Conservation (phyloP, 2,888 invertebrate genomes). For the Chrysolina oricalcia region DNA sequence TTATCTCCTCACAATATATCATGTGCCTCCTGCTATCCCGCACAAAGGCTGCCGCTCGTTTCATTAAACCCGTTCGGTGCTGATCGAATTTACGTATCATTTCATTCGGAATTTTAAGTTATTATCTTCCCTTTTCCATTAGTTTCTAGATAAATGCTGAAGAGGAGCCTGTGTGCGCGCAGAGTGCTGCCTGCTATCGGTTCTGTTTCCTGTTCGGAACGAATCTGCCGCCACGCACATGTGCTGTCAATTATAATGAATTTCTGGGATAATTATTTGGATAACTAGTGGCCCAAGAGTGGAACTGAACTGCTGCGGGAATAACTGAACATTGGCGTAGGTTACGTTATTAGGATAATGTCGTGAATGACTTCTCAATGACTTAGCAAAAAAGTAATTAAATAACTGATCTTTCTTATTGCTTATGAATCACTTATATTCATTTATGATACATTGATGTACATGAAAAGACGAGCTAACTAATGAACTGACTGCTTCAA, state of each 20-base stretch:
- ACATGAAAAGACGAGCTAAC: too few species aligned
- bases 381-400: too few species aligned
- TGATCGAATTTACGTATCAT: constrained; percentile 49
- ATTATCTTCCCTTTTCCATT: constrained; percentile 40
- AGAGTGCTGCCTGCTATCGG: constrained; percentile 3
- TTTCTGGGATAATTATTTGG: constrained; percentile 41
- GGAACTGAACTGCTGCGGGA: constrained; percentile 30
- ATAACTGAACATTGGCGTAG: neutral
- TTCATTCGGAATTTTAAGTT: constrained; percentile 46
- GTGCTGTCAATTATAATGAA: constrained; percentile 27
- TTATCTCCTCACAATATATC: constrained; percentile 47
- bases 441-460: too few species aligned
- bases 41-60: constrained; percentile 35
- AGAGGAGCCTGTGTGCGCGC: constrained; percentile 10
- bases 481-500: too few species aligned
- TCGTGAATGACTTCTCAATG: too few species aligned
- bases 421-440: too few species aligned
- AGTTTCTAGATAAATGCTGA: constrained; percentile 19
- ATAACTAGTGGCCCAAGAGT: constrained; percentile 36
- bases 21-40: constrained; percentile 34
- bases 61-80: constrained; percentile 46
- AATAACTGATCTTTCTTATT: too few species aligned
- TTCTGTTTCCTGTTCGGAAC: constrained; percentile 9
- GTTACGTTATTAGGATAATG: constrained; percentile 47
- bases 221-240: constrained; percentile 22